phyloP scores from a whole-genome alignment of 35 echinoderm and acorn worm species.

The Apostichopus japonicus region DNA sequence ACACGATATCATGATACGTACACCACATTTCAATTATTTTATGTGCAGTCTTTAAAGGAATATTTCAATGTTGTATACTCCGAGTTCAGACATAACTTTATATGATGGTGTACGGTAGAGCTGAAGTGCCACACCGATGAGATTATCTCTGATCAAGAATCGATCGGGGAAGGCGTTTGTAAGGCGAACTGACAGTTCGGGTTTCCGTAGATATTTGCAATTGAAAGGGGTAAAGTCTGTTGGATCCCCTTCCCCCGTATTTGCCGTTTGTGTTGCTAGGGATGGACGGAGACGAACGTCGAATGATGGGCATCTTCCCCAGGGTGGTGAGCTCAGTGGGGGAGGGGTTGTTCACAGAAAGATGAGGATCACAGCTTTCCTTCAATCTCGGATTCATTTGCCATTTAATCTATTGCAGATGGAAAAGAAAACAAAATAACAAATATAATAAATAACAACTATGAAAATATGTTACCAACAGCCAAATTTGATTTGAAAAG shows the following conservation, averaged over 20 bases:
- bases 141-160: conserved; percentile 11
- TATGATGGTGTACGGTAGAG: too few species aligned
- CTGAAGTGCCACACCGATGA: too few species aligned
- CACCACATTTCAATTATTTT: too few species aligned
- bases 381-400: conserved; percentile 60
- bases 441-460: too few species aligned
- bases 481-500: too few species aligned
- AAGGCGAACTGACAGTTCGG: conserved; percentile 60
- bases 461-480: too few species aligned
- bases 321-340: conserved; percentile 80
- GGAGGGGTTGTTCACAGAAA: conserved; percentile 77
- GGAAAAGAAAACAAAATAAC: neutral
- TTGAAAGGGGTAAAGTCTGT: conserved; percentile 81
- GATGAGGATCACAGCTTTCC: conserved; percentile 65
- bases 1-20: too few species aligned
- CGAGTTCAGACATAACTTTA: too few species aligned
- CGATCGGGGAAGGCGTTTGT: conserved; percentile 57
- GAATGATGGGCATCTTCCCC: conserved; percentile 58
- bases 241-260: conserved; percentile 78
- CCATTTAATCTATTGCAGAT: conserved; percentile 69
- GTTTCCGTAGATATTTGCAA: conserved; percentile 81
- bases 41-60: too few species aligned
- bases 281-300: conserved; percentile 82
- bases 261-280: conserved; percentile 97
- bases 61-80: too few species aligned